A percentile compares a stretch with the other conserved stretches of the same genome.
Evolutionary conservation across 2,888 invertebrate genomes (phyloP).

Genomic region (Athalia cordata): DNA sequence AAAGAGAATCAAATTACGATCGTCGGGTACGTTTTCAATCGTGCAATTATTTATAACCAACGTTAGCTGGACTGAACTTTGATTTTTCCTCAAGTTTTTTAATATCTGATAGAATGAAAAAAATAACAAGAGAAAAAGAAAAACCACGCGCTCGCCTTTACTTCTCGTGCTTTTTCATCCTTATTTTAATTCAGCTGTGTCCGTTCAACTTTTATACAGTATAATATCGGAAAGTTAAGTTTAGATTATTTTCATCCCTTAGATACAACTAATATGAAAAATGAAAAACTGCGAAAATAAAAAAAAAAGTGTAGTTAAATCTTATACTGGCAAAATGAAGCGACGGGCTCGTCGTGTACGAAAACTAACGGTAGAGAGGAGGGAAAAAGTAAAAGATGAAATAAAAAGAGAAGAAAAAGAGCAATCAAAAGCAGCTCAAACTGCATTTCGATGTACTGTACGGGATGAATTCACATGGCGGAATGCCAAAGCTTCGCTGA

Average conservation of each 20-base stretch:
- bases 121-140: background rate
- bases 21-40: too few relatives aligned
- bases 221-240: background rate
- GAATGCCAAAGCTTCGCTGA: slow-evolving; percentile 7
- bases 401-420: background rate
- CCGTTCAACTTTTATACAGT: background rate
- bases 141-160: background rate
- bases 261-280: background rate
- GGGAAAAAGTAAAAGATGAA: background rate
- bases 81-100: slow-evolving; percentile 63
- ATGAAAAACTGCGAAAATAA: background rate
- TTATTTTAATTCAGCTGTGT: background rate
- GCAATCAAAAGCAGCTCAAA: background rate
- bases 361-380: background rate
- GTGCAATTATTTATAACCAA: too few relatives aligned
- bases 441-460: background rate
- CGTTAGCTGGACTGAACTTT: background rate
- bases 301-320: background rate
- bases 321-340: too few relatives aligned
- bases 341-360: too few relatives aligned
- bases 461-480: slow-evolving; percentile 6
- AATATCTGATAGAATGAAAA: slow-evolving; percentile 61
- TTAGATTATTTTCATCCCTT: slow-evolving; percentile 7
- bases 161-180: background rate
- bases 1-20: too few relatives aligned